Evolutionary conservation across 2,113 vertebrate species (phyloP), one percentile per base, ranked within the genome.

Genomic region (Oxyruncus cristatus): DNA sequence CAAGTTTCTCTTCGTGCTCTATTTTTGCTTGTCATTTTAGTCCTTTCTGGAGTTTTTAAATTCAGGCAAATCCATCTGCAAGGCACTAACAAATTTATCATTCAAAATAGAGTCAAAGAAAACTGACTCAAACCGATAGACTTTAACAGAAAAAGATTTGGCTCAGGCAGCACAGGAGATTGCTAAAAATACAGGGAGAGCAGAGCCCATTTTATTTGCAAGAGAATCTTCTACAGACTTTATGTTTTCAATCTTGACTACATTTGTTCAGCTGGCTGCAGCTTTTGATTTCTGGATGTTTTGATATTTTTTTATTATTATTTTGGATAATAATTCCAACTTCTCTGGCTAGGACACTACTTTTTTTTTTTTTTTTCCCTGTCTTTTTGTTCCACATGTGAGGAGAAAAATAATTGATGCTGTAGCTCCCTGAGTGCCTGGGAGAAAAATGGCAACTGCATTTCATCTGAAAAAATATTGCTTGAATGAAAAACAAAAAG

Each of bases 231-330:
- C 82, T 91, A 68, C 68, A 68, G 75, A 79, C 72, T 35, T 95
- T 32, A 77, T 96, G 79, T 86, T 94, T 96, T 94, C 88, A 84
- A 37, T 96, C 93, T 90, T 82, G 26, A 62, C 77, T 88, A 63
- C 93, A 84, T 93, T 96, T 95, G 88, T 88, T 96, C 90, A 97
- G 70, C 67, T 93, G 59, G 82, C 62, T 82, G 46, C 72, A 87
- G 85, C 47, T 88, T 96, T 97, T 96, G 80, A 94, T 95, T 94
- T 90, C 91, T 96, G 85, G 33, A 81, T 94, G 94, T 95, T 94
- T 96, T 94, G 52, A 83, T 95, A 90, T 65, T 93, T 37, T 88
- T 80, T 89, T 93, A 67, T 91, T 96, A 93, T 92, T 94, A 92
- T 92, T 92, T 96, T 76, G 77, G 66, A 82, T 68, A 93, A 88